Evolutionary conservation across 2,113 vertebrate genomes (phyloP), one percentile per base, ranked within the genome.

Genomic region (Cepphus grylle): DNA sequence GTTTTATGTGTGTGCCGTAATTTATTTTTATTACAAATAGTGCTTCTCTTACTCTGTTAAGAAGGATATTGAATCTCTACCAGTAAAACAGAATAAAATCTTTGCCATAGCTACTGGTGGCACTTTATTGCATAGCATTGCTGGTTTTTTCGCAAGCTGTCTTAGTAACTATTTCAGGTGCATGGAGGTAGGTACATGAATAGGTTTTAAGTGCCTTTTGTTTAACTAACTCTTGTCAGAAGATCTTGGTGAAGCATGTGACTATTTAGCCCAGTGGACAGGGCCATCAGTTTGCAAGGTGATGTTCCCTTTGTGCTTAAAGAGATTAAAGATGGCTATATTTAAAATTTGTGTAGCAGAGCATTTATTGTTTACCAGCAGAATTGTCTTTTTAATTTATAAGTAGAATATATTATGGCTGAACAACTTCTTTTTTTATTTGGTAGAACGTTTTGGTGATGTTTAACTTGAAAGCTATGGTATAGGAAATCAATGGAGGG

Each of bases 11-110:
- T 86, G n/a, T 47, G 29, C 50, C 0, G 0, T 90, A 86, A 93
- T 88, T 96, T 83, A 89, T 84, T 93, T 94, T 94, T 94, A 92
- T 93, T 88, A 70, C 45, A 50, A 83, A 88, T 62, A 58, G 22
- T 58, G n/a, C 26, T 86, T 59, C 17, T 77, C n/a, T 62, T 77
- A 18, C 15, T 84, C 52, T 79, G 11, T 69, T 78, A 38, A 65
- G n/a, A 71, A 89, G 23, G 34, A 23, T 81, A 67, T 66, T 70
- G 74, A 93, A 83, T 70, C 11, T 86, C 55, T 74, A 77, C 40
- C 23, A 63, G 14, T 56, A 82, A 78, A 77, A 50, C 2, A 82
- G 45, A 53, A 66, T 52, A 72, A 80, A 91, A 82, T 26, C 7
- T 67, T 88, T 63, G 14, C 26, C 5, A 8, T 27, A 21, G n/a